Evolutionary conservation across 2,113 vertebrate genomes (phyloP).

Genomic region (Lates calcarifer): DNA sequence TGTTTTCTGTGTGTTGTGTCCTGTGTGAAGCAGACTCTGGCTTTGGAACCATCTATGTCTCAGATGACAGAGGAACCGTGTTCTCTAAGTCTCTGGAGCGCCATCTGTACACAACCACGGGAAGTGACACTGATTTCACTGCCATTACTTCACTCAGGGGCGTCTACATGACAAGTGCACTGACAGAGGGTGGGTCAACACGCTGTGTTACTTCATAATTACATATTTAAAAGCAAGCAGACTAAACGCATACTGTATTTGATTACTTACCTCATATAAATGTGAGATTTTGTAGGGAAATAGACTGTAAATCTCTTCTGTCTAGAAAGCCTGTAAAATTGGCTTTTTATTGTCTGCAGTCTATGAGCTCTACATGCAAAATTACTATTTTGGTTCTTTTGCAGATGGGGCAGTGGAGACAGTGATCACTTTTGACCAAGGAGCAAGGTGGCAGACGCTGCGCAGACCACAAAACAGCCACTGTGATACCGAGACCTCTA

Average conservation of each 20-base stretch:
- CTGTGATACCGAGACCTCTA: slow-evolving; percentile 83
- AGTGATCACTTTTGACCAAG: slow-evolving; percentile 93
- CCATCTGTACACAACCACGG: slow-evolving; percentile 92
- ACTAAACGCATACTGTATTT: not conserved
- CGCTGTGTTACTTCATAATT: not conserved
- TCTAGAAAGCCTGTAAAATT: not conserved
- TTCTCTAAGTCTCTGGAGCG: slow-evolving; percentile 95
- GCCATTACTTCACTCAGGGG: slow-evolving; percentile 91
- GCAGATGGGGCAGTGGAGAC: slow-evolving; percentile 90
- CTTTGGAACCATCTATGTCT: slow-evolving; percentile 93
- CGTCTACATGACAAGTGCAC: slow-evolving; percentile 92
- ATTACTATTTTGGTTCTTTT: not conserved
- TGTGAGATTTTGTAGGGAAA: not conserved
- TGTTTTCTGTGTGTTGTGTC: slow-evolving; percentile 10
- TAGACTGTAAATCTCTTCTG: not conserved
- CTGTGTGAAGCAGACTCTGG: slow-evolving; percentile 86
- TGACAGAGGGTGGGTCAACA: slow-evolving; percentile 86
- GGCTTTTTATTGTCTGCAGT: not conserved
- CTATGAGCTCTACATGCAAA: not conserved
- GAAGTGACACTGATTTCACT: slow-evolving; percentile 94
- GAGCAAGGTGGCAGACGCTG: slow-evolving; percentile 90
- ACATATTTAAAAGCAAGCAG: not conserved
- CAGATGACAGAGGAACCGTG: slow-evolving; percentile 92
- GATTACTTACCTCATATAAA: not conserved
- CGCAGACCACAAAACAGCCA: slow-evolving; percentile 87